phyloP scores from a whole-genome alignment of 2,113 vertebrate genomes.

The Nibea coibor region DNA sequence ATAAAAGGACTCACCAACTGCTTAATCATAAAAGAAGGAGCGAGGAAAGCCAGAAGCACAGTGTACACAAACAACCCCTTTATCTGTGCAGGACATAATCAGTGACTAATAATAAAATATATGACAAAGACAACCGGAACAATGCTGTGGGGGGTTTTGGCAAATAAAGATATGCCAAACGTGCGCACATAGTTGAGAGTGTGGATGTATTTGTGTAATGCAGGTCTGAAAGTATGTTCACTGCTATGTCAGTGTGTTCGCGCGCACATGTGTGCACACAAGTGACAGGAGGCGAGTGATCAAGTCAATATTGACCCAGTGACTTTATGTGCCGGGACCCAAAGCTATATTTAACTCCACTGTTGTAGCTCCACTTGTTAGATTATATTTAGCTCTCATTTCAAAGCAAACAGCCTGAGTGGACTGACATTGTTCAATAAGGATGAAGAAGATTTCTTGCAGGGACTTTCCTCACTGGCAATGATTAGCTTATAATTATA shows the following conservation, averaged over 20 bases:
- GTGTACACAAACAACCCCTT: neutral
- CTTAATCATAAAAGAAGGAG: neutral
- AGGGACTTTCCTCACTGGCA: slow-evolving; percentile 54
- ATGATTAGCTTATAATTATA: slow-evolving; percentile 30
- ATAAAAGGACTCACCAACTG: neutral
- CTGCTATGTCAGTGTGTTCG: slow-evolving; percentile 14
- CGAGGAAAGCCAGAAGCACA: neutral
- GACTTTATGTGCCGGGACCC: slow-evolving; percentile 58
- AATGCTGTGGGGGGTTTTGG: neutral
- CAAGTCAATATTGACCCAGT: slow-evolving; percentile 80
- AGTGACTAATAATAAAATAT: neutral
- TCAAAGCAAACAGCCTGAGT: slow-evolving; percentile 59
- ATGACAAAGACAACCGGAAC: neutral
- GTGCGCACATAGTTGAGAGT: neutral
- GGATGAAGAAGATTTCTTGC: slow-evolving; percentile 26
- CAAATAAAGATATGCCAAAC: neutral
- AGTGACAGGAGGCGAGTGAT: slow-evolving; percentile 69
- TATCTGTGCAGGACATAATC: slow-evolving; percentile 12
- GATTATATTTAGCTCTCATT: slow-evolving; percentile 68
- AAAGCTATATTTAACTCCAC: slow-evolving; percentile 68
- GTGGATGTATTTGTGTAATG: neutral
- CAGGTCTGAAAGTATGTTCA: slow-evolving; percentile 4
- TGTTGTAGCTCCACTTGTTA: slow-evolving; percentile 50
- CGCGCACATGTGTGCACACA: slow-evolving; percentile 28
- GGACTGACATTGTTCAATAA: slow-evolving; percentile 23